These are phyloP conservation scores for Pinctada fucata DNA, from an alignment of 2,888 invertebrate genomes.

Conservation along the genomic window DNA sequence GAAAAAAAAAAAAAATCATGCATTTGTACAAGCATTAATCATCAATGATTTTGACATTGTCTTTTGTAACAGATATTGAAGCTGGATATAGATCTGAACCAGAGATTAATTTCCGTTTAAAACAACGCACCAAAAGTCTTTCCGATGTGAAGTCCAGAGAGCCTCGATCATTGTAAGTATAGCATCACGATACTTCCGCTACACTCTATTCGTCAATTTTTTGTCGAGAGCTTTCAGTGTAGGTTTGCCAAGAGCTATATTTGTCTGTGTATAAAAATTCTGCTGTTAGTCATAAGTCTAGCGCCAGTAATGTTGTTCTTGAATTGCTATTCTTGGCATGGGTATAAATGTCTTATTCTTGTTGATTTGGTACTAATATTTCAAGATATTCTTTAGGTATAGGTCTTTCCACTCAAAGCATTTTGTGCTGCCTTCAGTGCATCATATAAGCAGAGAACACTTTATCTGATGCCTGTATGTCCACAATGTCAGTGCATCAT, in stretches of 20 bases:
- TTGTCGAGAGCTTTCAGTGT: background rate
- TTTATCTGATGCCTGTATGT: too few species aligned
- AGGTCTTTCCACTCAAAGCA: too few species aligned
- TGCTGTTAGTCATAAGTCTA: background rate
- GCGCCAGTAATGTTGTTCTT: background rate
- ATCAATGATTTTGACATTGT: background rate
- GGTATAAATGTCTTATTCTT: too few species aligned
- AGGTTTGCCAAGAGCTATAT: background rate
- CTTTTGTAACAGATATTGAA: conserved; percentile 50
- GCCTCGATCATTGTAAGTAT: conserved; percentile 54
- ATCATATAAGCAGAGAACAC: too few species aligned
- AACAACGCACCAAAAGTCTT: conserved; percentile 54
- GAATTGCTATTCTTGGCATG: background rate
- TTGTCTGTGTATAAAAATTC: background rate
- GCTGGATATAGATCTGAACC: conserved; percentile 69
- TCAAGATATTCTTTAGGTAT: too few species aligned
- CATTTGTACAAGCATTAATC: too few species aligned
- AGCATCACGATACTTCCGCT: background rate
- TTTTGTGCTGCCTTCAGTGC: too few species aligned
- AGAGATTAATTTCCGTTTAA: conserved; percentile 54
- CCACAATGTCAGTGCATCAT: too few species aligned
- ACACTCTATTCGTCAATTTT: background rate
- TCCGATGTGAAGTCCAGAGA: conserved; percentile 42
- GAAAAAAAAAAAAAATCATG: too few species aligned
- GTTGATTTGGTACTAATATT: too few species aligned